Evolutionary conservation across 2,888 invertebrate genomes (phyloP).

Genomic region (Ceriagrion tenellum): DNA sequence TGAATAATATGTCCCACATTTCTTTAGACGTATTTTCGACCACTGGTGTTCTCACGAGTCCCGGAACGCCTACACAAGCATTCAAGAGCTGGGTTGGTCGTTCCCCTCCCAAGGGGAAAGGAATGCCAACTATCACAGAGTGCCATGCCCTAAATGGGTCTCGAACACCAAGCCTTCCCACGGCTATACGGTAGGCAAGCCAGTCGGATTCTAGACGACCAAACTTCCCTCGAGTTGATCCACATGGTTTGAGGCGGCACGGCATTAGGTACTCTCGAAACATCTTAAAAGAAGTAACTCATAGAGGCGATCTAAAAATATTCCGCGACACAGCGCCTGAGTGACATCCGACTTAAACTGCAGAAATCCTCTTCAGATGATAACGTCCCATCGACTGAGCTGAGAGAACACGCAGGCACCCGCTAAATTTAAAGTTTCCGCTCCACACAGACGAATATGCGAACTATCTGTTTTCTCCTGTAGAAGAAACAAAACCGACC

Average conservation of each 20-base stretch:
- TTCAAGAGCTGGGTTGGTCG: background rate
- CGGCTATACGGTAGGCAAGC: background rate
- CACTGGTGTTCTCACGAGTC: background rate
- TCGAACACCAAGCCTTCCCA: background rate
- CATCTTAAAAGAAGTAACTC: background rate
- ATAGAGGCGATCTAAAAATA: conserved; percentile 5
- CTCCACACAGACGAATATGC: background rate
- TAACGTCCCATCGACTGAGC: background rate
- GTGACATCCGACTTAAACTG: conserved; percentile 28
- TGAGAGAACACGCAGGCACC: background rate
- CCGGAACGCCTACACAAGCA: background rate
- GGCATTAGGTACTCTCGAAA: background rate
- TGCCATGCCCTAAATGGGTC: background rate
- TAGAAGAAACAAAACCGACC: conserved; percentile 17
- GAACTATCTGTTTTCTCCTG: background rate
- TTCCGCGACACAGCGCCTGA: conserved; percentile 17
- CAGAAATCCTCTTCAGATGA: background rate
- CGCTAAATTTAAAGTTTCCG: conserved; percentile 14
- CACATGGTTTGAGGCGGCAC: background rate
- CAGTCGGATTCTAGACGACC: background rate
- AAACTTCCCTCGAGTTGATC: background rate
- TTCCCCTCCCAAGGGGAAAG: background rate
- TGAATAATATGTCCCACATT: background rate
- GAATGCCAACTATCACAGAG: background rate
- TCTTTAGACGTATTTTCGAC: background rate